Conservation (phyloP, 2,797 vertebrate genomes). For the Hoplostethus atlanticus region DNA sequence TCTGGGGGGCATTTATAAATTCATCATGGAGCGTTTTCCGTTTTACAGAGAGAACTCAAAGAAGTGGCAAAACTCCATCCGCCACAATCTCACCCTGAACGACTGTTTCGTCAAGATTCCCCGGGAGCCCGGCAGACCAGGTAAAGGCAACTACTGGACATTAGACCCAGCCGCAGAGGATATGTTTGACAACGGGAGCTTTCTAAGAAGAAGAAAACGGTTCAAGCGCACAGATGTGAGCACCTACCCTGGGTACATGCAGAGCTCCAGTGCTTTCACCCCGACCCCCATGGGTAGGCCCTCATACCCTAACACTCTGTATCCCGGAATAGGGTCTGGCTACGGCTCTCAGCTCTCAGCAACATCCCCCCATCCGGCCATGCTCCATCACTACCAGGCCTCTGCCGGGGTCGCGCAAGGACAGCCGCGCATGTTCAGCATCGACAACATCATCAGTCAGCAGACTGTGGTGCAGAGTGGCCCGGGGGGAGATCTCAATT, state of each 20-base stretch:
- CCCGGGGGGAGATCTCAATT: conserved; percentile 73
- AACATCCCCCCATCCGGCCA: conserved; percentile 83
- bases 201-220: conserved; percentile 88
- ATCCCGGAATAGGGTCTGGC: conserved; percentile 80
- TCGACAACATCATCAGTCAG: conserved; percentile 93
- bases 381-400: conserved; percentile 88
- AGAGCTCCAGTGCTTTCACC: conserved; percentile 89
- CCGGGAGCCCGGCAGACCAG: conserved; percentile 92
- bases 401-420: conserved; percentile 80
- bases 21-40: conserved; percentile 97
- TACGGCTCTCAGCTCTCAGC: conserved; percentile 82
- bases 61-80: conserved; percentile 95
- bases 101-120: conserved; percentile 95
- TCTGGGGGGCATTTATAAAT: conserved; percentile 96
- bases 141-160: conserved; percentile 96
- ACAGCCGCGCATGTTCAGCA: conserved; percentile 93
- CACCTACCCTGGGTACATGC: conserved; percentile 91
- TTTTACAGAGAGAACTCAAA: conserved; percentile 98
- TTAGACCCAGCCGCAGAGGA: conserved; percentile 94
- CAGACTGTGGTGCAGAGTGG: conserved; percentile 87
- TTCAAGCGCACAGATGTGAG: conserved; percentile 93
- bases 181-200: conserved; percentile 96
- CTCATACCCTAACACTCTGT: conserved; percentile 83
- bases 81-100: conserved; percentile 92
- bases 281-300: conserved; percentile 85